Conservation (phyloP, 2,797 vertebrate species). For the Orestias chungarensis region DNA sequence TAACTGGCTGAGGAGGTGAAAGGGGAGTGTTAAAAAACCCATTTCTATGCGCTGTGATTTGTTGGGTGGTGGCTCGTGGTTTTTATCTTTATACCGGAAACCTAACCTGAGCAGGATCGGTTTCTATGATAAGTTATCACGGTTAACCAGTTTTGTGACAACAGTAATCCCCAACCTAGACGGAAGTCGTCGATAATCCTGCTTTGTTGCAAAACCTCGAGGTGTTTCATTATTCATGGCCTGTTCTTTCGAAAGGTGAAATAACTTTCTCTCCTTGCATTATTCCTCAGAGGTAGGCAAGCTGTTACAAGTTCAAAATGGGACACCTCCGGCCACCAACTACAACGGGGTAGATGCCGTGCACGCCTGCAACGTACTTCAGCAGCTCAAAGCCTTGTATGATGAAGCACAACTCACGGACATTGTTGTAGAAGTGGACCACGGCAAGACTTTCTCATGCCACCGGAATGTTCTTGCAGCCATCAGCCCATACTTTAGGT, state of each 20-base stretch:
- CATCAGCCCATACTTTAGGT: conserved; percentile 99
- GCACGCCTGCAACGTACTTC: conserved; percentile 96
- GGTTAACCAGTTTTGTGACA: background rate
- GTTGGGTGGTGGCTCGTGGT: background rate
- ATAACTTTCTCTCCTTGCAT: conserved; percentile 9
- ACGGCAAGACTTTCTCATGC: conserved; percentile 96
- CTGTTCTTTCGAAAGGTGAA: background rate
- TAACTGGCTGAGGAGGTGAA: background rate
- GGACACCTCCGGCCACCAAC: conserved; percentile 87
- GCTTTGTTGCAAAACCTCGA: background rate
- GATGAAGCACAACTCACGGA: conserved; percentile 98
- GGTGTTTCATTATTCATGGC: background rate
- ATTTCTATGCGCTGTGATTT: background rate
- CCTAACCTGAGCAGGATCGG: background rate
- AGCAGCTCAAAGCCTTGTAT: conserved; percentile 97
- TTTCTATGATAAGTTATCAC: background rate
- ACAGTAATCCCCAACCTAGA: background rate
- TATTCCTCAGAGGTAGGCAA: conserved; percentile 88
- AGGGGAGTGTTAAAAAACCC: background rate
- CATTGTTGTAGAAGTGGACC: conserved; percentile 97
- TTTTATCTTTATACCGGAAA: background rate
- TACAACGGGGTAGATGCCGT: conserved; percentile 91
- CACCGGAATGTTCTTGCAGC: conserved; percentile 98
- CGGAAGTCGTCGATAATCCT: background rate
- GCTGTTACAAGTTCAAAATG: conserved; percentile 95